A percentile compares a stretch with the other conserved stretches of the same genome.
Evolutionary conservation across 2,797 vertebrate species (phyloP).

Genomic region (Eulemur coronatus): DNA sequence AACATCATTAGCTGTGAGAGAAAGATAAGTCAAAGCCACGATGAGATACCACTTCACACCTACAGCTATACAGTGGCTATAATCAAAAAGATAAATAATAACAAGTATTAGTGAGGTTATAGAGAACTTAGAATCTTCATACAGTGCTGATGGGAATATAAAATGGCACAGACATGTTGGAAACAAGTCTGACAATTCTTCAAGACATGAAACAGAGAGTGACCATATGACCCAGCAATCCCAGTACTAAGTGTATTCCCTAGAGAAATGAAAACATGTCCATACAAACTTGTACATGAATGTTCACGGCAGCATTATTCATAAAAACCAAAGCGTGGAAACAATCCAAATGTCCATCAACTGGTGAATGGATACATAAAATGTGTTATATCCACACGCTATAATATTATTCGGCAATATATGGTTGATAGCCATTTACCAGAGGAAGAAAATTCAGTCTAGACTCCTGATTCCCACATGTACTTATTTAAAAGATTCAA

Average conservation of each 20-base stretch:
- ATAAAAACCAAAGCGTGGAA: not conserved
- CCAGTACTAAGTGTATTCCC: not conserved
- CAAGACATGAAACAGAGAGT: slow-evolving; percentile 12
- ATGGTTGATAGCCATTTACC: not conserved
- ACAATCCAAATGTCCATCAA: not conserved
- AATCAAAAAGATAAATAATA: not conserved
- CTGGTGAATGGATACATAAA: not conserved
- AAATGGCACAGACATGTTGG: not conserved
- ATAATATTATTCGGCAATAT: not conserved
- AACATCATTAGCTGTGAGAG: not conserved
- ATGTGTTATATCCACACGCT: not conserved
- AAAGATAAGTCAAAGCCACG: slow-evolving; percentile 16
- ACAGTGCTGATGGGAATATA: not conserved
- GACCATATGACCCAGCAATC: not conserved
- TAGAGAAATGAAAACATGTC: not conserved
- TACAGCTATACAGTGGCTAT: not conserved
- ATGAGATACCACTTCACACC: not conserved
- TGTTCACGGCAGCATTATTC: not conserved
- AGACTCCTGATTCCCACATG: not conserved
- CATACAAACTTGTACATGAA: not conserved
- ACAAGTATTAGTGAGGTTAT: not conserved
- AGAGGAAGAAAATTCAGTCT: not conserved
- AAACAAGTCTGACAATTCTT: not conserved
- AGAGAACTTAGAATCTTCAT: not conserved
- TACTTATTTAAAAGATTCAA: slow-evolving; percentile 16